These are phyloP conservation scores for Tetragonula clypearis DNA, from an alignment of 1,140 invertebrate species.

Conservation along the genomic window DNA sequence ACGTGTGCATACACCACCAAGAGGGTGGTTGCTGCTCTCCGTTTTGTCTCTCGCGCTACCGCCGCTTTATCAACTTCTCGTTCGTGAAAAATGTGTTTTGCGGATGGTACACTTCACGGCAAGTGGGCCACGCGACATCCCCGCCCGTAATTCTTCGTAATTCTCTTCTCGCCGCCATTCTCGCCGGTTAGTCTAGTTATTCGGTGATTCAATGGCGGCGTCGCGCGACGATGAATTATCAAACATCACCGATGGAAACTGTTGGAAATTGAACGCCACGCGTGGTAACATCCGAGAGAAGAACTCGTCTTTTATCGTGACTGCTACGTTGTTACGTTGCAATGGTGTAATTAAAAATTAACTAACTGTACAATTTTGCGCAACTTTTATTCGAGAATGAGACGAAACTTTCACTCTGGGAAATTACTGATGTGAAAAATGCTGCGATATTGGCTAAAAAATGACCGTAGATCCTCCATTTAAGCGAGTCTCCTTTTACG, in stretches of 20 bases:
- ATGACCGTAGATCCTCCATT: no score
- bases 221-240: neutral
- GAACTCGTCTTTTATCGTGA: neutral
- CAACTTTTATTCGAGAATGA: no score
- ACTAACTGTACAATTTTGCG: no score
- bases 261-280: neutral
- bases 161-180: neutral
- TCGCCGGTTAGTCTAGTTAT: neutral
- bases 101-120: conserved; percentile 28
- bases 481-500: no score
- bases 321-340: no score
- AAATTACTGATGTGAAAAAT: no score
- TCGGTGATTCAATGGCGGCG: neutral
- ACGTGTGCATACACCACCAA: neutral
- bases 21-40: conserved; percentile 5
- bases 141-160: neutral
- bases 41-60: conserved; percentile 35
- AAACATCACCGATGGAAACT: neutral
- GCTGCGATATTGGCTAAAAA: no score
- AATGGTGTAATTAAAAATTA: no score
- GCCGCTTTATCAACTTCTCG: conserved; percentile 6
- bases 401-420: no score
- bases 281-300: neutral
- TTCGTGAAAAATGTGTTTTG: conserved; percentile 26
- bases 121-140: neutral